These are phyloP conservation scores for Gallirallus australis DNA, from an alignment of 2,797 vertebrate species.

Conservation along the genomic window DNA sequence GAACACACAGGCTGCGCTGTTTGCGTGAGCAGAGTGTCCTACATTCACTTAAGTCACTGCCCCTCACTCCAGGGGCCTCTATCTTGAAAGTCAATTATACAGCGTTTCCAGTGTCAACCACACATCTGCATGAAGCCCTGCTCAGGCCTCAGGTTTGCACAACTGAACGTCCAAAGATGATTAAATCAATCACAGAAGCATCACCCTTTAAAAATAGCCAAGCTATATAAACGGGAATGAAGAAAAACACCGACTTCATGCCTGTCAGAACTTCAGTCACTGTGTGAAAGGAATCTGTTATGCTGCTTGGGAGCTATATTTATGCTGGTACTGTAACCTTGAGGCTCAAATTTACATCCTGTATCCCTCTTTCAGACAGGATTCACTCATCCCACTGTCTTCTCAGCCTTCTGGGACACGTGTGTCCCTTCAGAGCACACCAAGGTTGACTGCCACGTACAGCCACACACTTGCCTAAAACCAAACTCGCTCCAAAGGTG, in stretches of 20 bases:
- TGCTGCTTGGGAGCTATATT: conserved; percentile 17
- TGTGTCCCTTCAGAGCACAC: not conserved
- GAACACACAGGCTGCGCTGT: not conserved
- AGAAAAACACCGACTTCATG: not conserved
- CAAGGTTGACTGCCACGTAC: not conserved
- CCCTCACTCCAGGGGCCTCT: not conserved
- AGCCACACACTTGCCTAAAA: not conserved
- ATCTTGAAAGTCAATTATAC: not conserved
- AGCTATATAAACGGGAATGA: not conserved
- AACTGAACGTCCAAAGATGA: not conserved
- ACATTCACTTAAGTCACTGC: not conserved
- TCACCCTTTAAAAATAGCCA: not conserved
- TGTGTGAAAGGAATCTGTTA: conserved; percentile 9
- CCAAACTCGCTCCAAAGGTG: not conserved
- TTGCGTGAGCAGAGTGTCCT: not conserved
- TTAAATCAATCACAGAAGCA: not conserved
- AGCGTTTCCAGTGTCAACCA: not conserved
- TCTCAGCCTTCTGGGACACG: not conserved
- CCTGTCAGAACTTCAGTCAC: conserved; percentile 31
- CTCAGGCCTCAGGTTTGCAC: not conserved
- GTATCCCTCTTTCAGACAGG: not conserved
- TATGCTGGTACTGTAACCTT: not conserved
- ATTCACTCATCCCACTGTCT: not conserved
- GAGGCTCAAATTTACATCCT: not conserved
- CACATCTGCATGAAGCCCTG: not conserved